Percentiles rank a stretch among this genome's conserved stretches.
phyloP scores from a whole-genome alignment of 2,888 invertebrate species.

The Cacoxenus indagator region DNA sequence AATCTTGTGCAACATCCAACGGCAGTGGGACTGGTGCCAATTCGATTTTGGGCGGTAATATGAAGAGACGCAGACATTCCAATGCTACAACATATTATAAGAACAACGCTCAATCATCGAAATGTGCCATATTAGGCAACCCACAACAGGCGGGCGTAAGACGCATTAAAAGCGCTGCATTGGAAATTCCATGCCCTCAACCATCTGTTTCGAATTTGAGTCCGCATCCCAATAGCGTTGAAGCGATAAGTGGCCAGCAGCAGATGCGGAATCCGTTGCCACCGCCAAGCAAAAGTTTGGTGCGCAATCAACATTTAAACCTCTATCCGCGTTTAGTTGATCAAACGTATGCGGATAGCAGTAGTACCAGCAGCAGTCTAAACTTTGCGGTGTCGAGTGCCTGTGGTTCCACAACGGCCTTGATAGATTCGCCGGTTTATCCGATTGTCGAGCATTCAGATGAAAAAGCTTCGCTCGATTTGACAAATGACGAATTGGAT shows the following conservation, averaged over 20 bases:
- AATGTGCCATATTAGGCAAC: slow-evolving; percentile 38
- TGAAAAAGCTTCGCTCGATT: slow-evolving; percentile 73
- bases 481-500: slow-evolving; percentile 17
- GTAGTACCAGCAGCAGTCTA: slow-evolving; percentile 59
- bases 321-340: slow-evolving; percentile 73
- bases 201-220: slow-evolving; percentile 80
- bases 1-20: slow-evolving; percentile 10
- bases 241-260: slow-evolving; percentile 78
- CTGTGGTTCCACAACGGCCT: slow-evolving; percentile 62
- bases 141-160: slow-evolving; percentile 70
- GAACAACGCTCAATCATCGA: slow-evolving; percentile 40
- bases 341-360: slow-evolving; percentile 52
- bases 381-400: slow-evolving; percentile 53
- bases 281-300: slow-evolving; percentile 79
- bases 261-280: slow-evolving; percentile 79
- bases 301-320: slow-evolving; percentile 80
- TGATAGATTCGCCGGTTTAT: slow-evolving; percentile 73
- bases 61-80: slow-evolving; percentile 71
- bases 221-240: slow-evolving; percentile 86
- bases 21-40: neutral
- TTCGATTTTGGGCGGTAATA: slow-evolving; percentile 12
- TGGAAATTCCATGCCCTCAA: slow-evolving; percentile 80
- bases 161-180: slow-evolving; percentile 79
- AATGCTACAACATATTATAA: slow-evolving; percentile 67
- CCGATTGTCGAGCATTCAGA: slow-evolving; percentile 89